Conservation (phyloP, 2,888 invertebrate species). For the Caenorhabditis afra region DNA sequence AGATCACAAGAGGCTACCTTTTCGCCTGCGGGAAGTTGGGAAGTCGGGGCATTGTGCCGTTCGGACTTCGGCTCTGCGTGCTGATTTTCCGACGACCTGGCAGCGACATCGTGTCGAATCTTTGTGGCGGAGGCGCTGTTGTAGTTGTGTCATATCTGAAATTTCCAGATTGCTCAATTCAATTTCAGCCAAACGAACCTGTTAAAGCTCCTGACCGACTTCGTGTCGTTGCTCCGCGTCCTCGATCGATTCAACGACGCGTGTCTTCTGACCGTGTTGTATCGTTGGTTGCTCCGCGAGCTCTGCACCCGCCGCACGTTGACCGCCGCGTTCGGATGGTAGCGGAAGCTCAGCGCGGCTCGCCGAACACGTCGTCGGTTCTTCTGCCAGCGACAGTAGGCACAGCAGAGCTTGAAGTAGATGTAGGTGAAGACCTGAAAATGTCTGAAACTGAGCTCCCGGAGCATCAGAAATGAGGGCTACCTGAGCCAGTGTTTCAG, state of each 20-base stretch:
- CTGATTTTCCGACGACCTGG: slow-evolving; percentile 73
- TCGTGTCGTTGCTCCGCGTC: slow-evolving; percentile 71
- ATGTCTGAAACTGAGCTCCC: no score
- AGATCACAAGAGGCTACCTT: slow-evolving; percentile 14
- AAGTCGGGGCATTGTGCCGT: slow-evolving; percentile 65
- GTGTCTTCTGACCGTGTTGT: slow-evolving; percentile 75
- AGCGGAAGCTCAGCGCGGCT: slow-evolving; percentile 79
- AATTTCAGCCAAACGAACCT: slow-evolving; percentile 20
- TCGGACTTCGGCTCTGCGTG: slow-evolving; percentile 66
- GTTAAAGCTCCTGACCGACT: slow-evolving; percentile 75
- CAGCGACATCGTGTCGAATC: slow-evolving; percentile 77
- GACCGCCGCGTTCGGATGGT: slow-evolving; percentile 80
- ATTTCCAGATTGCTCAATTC: no score
- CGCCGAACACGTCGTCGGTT: slow-evolving; percentile 75
- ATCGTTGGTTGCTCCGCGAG: slow-evolving; percentile 73
- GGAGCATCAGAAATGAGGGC: slow-evolving; percentile 2
- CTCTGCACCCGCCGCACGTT: slow-evolving; percentile 78
- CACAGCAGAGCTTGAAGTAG: slow-evolving; percentile 81
- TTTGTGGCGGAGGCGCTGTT: slow-evolving; percentile 38
- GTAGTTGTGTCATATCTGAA: slow-evolving; percentile 54
- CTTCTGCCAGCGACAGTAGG: slow-evolving; percentile 80
- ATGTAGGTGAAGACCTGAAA: slow-evolving; percentile 82
- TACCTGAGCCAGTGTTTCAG: slow-evolving; percentile 83
- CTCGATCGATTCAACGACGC: slow-evolving; percentile 71
- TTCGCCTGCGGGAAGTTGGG: slow-evolving; percentile 55